Evolutionary conservation across 2,113 vertebrate species (phyloP).

Genomic region (Crotalus horridus): DNA sequence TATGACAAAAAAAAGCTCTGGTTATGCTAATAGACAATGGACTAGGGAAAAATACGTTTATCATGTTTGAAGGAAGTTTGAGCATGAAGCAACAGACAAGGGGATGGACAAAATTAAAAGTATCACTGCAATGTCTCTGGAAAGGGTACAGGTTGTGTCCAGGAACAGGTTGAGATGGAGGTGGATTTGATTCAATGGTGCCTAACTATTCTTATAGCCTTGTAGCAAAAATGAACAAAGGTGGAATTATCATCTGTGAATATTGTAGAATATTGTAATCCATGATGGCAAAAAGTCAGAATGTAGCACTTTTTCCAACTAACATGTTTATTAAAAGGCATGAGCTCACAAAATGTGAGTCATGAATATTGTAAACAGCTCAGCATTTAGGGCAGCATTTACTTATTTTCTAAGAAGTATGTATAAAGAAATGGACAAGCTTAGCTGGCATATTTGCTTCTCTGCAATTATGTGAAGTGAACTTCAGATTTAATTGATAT

Average conservation of each 20-base stretch:
- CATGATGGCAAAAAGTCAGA: background rate
- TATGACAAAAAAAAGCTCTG: too few relatives aligned
- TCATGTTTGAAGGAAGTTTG: background rate
- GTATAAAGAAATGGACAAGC: conserved; percentile 3
- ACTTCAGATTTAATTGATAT: conserved; percentile 2
- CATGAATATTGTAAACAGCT: background rate
- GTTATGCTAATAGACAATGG: background rate
- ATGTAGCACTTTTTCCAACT: background rate
- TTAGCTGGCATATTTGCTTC: background rate
- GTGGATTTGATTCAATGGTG: background rate
- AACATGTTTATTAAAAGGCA: background rate
- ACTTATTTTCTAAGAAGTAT: background rate
- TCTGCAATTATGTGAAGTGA: background rate
- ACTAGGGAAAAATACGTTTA: background rate
- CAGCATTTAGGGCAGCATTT: background rate
- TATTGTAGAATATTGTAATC: background rate
- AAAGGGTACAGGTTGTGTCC: background rate
- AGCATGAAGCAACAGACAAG: background rate
- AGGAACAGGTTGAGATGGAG: background rate
- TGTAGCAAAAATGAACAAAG: background rate
- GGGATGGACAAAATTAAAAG: background rate
- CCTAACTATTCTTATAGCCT: background rate
- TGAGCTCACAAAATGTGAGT: background rate
- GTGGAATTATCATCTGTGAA: background rate
- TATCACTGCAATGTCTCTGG: background rate